These are phyloP conservation scores for Drosophila sturtevanti DNA, from an alignment of 1,140 invertebrate species.

Conservation along the genomic window DNA sequence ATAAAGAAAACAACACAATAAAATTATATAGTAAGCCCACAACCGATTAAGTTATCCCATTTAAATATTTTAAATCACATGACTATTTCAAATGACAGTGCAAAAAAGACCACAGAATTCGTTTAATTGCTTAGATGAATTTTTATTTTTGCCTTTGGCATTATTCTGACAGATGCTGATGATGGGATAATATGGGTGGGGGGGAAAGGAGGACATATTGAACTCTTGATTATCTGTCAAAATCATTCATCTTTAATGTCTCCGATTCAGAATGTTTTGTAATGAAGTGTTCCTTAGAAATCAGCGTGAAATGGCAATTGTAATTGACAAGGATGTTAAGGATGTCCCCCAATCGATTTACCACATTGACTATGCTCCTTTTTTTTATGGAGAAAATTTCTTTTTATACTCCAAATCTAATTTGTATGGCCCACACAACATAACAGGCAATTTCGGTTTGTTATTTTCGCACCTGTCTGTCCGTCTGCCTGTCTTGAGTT, in stretches of 20 bases:
- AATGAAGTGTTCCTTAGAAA: neutral
- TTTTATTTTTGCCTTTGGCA: neutral
- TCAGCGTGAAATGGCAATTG: neutral
- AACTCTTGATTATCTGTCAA: neutral
- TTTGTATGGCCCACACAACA: constrained; percentile 6
- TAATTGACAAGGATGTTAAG: constrained; percentile 9
- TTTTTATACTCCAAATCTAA: neutral
- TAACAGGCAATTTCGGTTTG: neutral
- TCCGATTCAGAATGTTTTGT: neutral
- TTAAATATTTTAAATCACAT: no score
- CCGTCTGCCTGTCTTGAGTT: neutral
- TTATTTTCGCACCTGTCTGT: constrained; percentile 9
- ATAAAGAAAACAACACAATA: no score
- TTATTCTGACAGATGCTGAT: neutral
- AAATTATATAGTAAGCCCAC: no score
- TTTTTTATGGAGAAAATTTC: neutral
- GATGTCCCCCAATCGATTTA: neutral
- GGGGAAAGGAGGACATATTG: neutral
- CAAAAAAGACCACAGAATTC: no score
- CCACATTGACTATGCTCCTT: neutral
- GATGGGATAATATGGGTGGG: no score
- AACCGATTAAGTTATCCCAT: no score
- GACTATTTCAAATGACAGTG: no score
- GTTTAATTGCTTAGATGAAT: no score
- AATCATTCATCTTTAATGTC: neutral